A percentile compares a stretch with the other conserved stretches of the same genome.
phyloP scores from a whole-genome alignment of 2,888 invertebrate species.

The Tachina lurida region DNA sequence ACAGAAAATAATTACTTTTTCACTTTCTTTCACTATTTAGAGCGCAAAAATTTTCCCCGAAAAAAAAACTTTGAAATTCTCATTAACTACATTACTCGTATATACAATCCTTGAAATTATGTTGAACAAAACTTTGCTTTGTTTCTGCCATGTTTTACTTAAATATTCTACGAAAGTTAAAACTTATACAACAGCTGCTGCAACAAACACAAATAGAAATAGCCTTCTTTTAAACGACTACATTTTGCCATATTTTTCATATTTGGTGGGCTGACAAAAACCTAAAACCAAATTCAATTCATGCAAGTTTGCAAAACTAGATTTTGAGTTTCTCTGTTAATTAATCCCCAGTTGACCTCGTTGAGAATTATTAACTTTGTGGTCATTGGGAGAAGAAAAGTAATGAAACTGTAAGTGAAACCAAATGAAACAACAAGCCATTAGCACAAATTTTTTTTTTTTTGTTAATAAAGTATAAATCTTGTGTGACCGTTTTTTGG shows the following conservation, averaged over 20 bases:
- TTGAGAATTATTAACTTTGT: constrained; percentile 44
- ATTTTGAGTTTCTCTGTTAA: constrained; percentile 48
- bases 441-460: constrained; percentile 35
- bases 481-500: background rate
- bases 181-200: background rate
- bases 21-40: too few relatives aligned
- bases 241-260: background rate
- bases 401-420: constrained; percentile 11
- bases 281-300: background rate
- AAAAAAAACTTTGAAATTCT: background rate
- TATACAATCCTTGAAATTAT: background rate
- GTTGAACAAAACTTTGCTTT: background rate
- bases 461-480: constrained; percentile 59
- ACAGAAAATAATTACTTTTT: too few relatives aligned
- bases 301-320: background rate
- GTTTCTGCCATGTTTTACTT: background rate
- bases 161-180: background rate
- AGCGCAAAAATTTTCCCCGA: too few relatives aligned
- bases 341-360: constrained; percentile 60
- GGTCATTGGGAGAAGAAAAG: constrained; percentile 20
- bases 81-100: background rate
- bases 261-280: background rate
- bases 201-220: background rate
- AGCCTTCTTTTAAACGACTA: background rate
- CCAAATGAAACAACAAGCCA: constrained; percentile 31